Evolutionary conservation across 1,140 invertebrate species (phyloP).

Genomic region (Agraylea sexmaculata): DNA sequence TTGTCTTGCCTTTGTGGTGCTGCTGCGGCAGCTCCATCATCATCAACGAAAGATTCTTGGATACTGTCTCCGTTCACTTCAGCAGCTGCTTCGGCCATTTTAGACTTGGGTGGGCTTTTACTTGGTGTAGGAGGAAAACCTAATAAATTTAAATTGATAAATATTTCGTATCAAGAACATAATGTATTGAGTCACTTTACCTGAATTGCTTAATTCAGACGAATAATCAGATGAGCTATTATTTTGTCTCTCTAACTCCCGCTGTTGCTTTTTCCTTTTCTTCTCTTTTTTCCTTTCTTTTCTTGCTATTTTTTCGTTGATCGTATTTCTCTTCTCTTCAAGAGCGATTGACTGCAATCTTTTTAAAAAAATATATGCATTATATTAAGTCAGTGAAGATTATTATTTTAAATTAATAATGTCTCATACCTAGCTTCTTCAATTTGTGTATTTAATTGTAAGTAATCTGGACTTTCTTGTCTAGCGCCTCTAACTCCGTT

Average conservation of each 20-base stretch:
- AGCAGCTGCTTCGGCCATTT: conserved; percentile 19
- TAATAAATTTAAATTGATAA: conserved; percentile 1
- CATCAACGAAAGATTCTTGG: conserved; percentile 36
- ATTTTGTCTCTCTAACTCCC: conserved; percentile 24
- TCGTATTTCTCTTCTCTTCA: conserved; percentile 53
- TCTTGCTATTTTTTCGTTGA: conserved; percentile 61
- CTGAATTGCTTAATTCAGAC: conserved; percentile 22
- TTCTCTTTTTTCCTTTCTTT: conserved; percentile 62
- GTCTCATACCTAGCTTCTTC: conserved; percentile 54
- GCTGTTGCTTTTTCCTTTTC: conserved; percentile 51
- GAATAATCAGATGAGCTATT: conserved; percentile 20
- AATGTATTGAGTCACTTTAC: conserved; percentile 8
- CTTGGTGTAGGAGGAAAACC: conserved; percentile 7
- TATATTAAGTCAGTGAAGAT: conserved; percentile 2
- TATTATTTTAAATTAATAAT: conserved; percentile 1
- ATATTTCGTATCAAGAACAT: neutral
- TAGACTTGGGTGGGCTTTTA: conserved; percentile 2
- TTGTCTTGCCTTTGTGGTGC: conserved; percentile 22
- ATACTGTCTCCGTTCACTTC: conserved; percentile 24
- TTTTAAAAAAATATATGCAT: conserved; percentile 8
- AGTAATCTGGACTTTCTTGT: conserved; percentile 55
- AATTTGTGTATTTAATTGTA: conserved; percentile 57
- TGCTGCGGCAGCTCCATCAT: conserved; percentile 27
- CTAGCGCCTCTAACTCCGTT: conserved; percentile 41
- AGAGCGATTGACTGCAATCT: conserved; percentile 47